A percentile compares a stretch with the other conserved stretches of the same genome.
Conservation (phyloP, 2,888 invertebrate species). For the Thymelicus acteon region DNA sequence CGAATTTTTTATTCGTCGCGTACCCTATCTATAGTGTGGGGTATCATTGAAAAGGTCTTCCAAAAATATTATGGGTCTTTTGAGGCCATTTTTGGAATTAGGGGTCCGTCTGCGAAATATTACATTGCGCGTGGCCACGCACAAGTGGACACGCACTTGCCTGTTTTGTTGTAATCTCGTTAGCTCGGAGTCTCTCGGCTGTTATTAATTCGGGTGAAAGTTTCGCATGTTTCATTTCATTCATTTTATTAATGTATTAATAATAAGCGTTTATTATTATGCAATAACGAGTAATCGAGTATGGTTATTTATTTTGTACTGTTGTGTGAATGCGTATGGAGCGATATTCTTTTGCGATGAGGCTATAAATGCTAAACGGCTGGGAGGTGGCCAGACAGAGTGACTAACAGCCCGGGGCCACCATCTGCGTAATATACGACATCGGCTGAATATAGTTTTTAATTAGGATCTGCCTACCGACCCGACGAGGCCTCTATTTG, state of each 20-base stretch:
- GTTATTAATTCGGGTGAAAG: slow-evolving; percentile 42
- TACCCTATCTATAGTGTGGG: too few species aligned
- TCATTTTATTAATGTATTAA: background rate
- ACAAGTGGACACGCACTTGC: too few species aligned
- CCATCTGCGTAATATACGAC: slow-evolving; percentile 71
- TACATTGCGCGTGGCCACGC: too few species aligned
- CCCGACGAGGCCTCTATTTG: slow-evolving; percentile 72
- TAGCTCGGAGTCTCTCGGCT: slow-evolving; percentile 44
- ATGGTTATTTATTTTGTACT: slow-evolving; percentile 25
- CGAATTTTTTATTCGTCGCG: too few species aligned
- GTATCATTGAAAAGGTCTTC: too few species aligned
- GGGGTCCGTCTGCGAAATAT: too few species aligned
- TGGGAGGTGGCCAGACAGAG: slow-evolving; percentile 69
- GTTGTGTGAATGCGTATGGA: slow-evolving; percentile 43
- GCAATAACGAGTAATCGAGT: slow-evolving; percentile 16
- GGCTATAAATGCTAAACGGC: slow-evolving; percentile 67
- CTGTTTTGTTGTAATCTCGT: slow-evolving; percentile 49
- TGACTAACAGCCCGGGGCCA: slow-evolving; percentile 69
- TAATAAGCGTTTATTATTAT: slow-evolving; percentile 6
- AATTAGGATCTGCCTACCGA: slow-evolving; percentile 78
- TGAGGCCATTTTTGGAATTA: too few species aligned
- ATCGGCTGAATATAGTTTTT: slow-evolving; percentile 75
- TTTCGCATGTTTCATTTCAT: slow-evolving; percentile 37
- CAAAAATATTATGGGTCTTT: too few species aligned
- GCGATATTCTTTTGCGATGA: slow-evolving; percentile 46